These are phyloP conservation scores for Actinernus sp. DNA, from an alignment of 92 coral and sea anemone genomes.

Conservation along the genomic window DNA sequence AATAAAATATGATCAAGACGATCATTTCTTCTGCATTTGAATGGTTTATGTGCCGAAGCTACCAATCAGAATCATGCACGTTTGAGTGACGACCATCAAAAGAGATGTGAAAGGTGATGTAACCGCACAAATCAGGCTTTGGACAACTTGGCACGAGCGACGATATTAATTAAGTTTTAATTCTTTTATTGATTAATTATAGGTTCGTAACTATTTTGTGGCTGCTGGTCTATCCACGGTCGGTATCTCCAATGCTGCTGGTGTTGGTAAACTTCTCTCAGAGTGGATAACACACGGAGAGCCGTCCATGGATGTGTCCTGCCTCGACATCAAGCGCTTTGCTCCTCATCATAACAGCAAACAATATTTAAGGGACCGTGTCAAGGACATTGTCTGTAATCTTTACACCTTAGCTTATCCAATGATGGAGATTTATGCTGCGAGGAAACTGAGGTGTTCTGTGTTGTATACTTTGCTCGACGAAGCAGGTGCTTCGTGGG, in stretches of 20 bases:
- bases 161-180: no score
- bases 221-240: slow-evolving; percentile 33
- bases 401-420: slow-evolving; percentile 37
- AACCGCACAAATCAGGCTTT: no score
- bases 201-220: slow-evolving; percentile 59
- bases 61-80: no score
- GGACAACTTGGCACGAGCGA: no score
- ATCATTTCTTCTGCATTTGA: no score
- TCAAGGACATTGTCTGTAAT: background rate
- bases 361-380: slow-evolving; percentile 35
- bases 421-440: slow-evolving; percentile 7
- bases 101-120: no score
- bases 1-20: no score
- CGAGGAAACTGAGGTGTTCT: slow-evolving; percentile 66
- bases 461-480: slow-evolving; percentile 54
- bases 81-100: no score
- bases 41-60: no score
- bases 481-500: slow-evolving; percentile 85
- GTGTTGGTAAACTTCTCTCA: slow-evolving; percentile 50
- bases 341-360: slow-evolving; percentile 55
- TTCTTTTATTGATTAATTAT: no score
- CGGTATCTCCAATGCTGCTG: slow-evolving; percentile 55
- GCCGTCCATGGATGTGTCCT: slow-evolving; percentile 44
- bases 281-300: slow-evolving; percentile 56
- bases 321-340: slow-evolving; percentile 55